Percentiles rank a stretch among this genome's conserved stretches.
phyloP scores from a whole-genome alignment of 2,888 invertebrate genomes.

The Corbicula japonica region DNA sequence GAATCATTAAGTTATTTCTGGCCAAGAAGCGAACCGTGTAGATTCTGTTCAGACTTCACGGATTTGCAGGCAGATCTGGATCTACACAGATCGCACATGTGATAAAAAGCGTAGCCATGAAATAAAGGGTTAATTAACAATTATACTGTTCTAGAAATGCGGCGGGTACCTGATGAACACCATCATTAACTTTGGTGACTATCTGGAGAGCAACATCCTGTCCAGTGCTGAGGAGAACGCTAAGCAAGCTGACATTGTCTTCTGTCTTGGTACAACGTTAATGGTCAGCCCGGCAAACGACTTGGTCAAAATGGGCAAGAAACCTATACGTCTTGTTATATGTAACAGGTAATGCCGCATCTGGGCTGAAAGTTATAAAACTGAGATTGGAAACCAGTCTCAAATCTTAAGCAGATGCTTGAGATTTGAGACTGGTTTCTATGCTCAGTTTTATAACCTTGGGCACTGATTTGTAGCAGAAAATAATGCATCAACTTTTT shows the following conservation, averaged over 20 bases:
- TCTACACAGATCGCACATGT: not conserved
- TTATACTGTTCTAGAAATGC: slow-evolving; percentile 71
- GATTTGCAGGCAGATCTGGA: not conserved
- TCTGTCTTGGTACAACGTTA: slow-evolving; percentile 82
- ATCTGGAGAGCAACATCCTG: slow-evolving; percentile 79
- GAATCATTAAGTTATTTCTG: not conserved
- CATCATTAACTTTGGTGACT: slow-evolving; percentile 85
- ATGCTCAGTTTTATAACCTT: no score
- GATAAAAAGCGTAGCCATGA: not conserved
- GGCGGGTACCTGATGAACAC: slow-evolving; percentile 82
- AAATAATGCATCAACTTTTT: not conserved
- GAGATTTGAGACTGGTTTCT: no score
- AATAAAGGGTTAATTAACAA: not conserved
- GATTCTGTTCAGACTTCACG: not conserved
- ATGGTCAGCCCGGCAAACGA: slow-evolving; percentile 82
- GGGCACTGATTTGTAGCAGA: not conserved
- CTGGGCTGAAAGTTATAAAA: no score
- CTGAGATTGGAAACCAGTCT: no score
- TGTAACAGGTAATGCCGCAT: slow-evolving; percentile 77
- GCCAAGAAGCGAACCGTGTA: not conserved
- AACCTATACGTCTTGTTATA: slow-evolving; percentile 75
- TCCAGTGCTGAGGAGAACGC: slow-evolving; percentile 76
- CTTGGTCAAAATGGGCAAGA: slow-evolving; percentile 77
- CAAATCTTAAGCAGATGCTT: no score
- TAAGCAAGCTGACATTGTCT: slow-evolving; percentile 75